Conservation (phyloP, 2,888 invertebrate genomes). For the Machimus atricapillus region DNA sequence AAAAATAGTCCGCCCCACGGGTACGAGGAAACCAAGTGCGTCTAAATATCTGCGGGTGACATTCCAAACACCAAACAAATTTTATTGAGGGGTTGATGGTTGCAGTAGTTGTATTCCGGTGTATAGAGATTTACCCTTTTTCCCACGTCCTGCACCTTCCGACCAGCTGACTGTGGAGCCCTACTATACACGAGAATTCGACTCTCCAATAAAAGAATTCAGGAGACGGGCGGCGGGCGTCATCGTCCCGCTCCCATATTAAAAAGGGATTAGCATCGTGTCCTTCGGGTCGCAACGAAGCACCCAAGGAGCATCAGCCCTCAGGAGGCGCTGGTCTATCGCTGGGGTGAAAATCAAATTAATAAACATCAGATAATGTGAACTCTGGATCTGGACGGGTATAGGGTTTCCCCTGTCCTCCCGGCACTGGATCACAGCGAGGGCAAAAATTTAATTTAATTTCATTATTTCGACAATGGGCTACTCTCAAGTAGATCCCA, state of each 20-base stretch:
- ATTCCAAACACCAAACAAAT: constrained; percentile 61
- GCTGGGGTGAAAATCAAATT: constrained; percentile 45
- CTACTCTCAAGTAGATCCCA: constrained; percentile 42
- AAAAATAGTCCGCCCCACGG: constrained; percentile 37
- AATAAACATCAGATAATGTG: constrained; percentile 44
- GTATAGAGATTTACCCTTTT: constrained; percentile 2
- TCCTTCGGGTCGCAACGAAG: constrained; percentile 44
- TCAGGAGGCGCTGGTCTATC: constrained; percentile 5
- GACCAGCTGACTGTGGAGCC: constrained; percentile 34
- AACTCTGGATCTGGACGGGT: background rate
- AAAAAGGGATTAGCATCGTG: constrained; percentile 52
- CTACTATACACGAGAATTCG: constrained; percentile 10
- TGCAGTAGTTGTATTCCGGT: background rate
- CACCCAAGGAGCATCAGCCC: constrained; percentile 12
- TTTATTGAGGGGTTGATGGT: constrained; percentile 56
- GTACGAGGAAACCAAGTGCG: constrained; percentile 44
- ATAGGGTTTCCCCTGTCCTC: background rate
- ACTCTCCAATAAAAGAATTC: constrained; percentile 3
- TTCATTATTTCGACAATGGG: constrained; percentile 52
- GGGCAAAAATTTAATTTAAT: constrained; percentile 51
- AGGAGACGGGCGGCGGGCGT: background rate
- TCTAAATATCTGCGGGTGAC: constrained; percentile 61
- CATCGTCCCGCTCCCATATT: constrained; percentile 46
- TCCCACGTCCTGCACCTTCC: constrained; percentile 13
- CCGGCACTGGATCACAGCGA: background rate